Conservation (phyloP, 2,797 vertebrate genomes). For the Anolis apletophallus region DNA sequence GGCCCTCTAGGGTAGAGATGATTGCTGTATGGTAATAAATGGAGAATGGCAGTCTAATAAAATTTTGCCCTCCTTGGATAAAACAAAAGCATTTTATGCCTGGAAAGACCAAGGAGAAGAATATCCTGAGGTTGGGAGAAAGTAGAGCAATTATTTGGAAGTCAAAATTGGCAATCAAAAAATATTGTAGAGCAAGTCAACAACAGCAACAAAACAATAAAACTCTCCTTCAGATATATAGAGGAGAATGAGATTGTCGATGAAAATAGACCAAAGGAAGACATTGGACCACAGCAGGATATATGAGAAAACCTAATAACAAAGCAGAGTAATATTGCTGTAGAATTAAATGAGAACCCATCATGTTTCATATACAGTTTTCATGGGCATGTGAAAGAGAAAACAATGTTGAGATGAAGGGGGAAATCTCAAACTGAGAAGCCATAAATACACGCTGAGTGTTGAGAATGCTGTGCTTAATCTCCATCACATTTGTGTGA, state of each 20-base stretch:
- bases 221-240: constrained; percentile 53
- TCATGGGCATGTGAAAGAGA: constrained; percentile 35
- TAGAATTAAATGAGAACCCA: constrained; percentile 65
- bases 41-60: neutral
- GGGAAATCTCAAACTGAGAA: neutral
- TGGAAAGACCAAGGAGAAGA: constrained; percentile 32
- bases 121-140: neutral
- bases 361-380: constrained; percentile 35
- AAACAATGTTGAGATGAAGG: constrained; percentile 31
- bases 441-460: neutral
- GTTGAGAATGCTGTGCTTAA: neutral
- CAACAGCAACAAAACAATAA: constrained; percentile 44
- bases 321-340: constrained; percentile 45
- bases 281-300: constrained; percentile 40
- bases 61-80: constrained; percentile 34
- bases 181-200: constrained; percentile 51
- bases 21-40: neutral
- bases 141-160: constrained; percentile 33
- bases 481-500: neutral
- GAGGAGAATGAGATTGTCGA: constrained; percentile 44
- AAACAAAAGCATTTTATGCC: constrained; percentile 16
- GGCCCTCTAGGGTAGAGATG: neutral
- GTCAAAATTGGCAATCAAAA: constrained; percentile 51
- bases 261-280: constrained; percentile 55
- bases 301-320: constrained; percentile 65